These are phyloP conservation scores for Aporophyla nigra DNA, from an alignment of 2,888 invertebrate species.

Conservation along the genomic window DNA sequence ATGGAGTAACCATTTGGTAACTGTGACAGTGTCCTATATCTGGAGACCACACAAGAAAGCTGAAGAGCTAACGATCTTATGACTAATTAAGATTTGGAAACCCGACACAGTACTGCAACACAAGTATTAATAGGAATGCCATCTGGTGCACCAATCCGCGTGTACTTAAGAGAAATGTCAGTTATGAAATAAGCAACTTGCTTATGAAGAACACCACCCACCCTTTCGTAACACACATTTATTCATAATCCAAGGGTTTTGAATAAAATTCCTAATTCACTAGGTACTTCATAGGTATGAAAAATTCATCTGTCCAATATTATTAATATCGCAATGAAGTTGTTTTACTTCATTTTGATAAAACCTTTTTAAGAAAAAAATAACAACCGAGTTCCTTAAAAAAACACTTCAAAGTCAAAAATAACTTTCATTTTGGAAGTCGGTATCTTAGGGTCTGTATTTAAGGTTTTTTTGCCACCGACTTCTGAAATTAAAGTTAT, in stretches of 20 bases:
- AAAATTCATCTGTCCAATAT: neutral
- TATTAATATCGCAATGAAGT: neutral
- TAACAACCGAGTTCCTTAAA: too few species aligned
- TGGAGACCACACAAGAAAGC: slow-evolving; percentile 53
- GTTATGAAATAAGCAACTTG: slow-evolving; percentile 15
- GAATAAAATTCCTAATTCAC: neutral
- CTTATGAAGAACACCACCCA: neutral
- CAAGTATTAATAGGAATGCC: slow-evolving; percentile 46
- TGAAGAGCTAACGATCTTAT: slow-evolving; percentile 38
- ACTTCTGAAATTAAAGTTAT: too few species aligned
- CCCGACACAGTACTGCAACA: slow-evolving; percentile 38
- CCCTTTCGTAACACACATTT: neutral
- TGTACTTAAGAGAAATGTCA: slow-evolving; percentile 17
- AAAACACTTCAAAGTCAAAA: too few species aligned
- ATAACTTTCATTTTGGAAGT: too few species aligned
- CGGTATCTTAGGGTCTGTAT: too few species aligned
- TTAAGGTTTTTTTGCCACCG: too few species aligned
- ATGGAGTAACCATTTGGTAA: slow-evolving; percentile 12
- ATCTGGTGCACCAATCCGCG: slow-evolving; percentile 48
- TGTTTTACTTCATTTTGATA: too few species aligned
- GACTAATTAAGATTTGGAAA: slow-evolving; percentile 60
- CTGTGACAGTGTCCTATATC: slow-evolving; percentile 30
- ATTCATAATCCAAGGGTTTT: neutral
- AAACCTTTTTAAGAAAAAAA: too few species aligned
- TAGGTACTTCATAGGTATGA: neutral